A percentile compares a stretch with the other conserved stretches of the same genome.
phyloP scores from a whole-genome alignment of 2,113 vertebrate species.

The Rhegmatorhina hoffmannsi region DNA sequence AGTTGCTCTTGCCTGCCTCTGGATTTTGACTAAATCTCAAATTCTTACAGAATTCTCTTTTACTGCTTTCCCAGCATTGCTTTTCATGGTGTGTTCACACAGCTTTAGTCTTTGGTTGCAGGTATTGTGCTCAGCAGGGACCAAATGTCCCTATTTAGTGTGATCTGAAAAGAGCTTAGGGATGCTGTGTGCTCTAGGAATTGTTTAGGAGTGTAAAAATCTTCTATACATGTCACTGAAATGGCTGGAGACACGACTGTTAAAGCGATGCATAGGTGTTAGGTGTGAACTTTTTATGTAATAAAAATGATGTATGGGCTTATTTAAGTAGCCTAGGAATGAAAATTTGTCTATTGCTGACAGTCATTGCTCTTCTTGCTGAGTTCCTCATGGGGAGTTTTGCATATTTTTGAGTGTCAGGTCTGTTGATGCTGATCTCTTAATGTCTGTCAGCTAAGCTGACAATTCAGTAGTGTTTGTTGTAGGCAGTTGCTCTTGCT shows the following conservation, averaged over 20 bases:
- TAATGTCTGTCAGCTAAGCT: background rate
- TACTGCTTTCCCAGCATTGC: background rate
- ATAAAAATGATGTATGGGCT: background rate
- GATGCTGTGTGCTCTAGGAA: background rate
- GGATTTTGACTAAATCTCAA: background rate
- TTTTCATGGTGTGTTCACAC: background rate
- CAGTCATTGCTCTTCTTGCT: background rate
- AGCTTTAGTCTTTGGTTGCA: background rate
- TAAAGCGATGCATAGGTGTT: rapidly evolving
- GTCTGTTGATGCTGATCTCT: background rate
- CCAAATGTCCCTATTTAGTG: background rate
- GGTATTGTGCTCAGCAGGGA: background rate
- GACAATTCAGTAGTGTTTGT: background rate
- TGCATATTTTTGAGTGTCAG: background rate
- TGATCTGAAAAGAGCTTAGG: background rate
- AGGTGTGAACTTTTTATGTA: background rate
- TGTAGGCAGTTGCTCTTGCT: background rate
- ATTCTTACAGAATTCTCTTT: background rate
- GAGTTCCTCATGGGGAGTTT: background rate
- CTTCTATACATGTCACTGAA: background rate
- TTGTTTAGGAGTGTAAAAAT: background rate
- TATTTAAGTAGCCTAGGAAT: background rate
- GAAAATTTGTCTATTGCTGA: background rate
- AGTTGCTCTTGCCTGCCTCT: background rate
- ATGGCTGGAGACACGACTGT: background rate